These are phyloP conservation scores for Panthera tigris DNA, from an alignment of 2,113 vertebrate genomes.

Conservation along the genomic window DNA sequence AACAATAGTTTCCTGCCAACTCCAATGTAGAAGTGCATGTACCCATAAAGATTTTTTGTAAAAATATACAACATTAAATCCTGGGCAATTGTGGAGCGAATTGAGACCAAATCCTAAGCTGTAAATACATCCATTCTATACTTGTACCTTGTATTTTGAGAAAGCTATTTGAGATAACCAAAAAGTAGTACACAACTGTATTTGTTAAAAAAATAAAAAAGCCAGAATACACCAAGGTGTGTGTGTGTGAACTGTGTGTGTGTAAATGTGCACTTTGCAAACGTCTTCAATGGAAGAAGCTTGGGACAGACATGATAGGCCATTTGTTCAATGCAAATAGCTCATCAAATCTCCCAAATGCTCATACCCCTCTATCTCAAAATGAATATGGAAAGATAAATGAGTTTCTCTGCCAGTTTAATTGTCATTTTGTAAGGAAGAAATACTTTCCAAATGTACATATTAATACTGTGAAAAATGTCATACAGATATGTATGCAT, in stretches of 20 bases:
- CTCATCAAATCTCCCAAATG: neutral
- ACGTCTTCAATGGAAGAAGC: neutral
- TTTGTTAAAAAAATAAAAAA: neutral
- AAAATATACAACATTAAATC: neutral
- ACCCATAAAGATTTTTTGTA: neutral
- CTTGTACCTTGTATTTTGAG: neutral
- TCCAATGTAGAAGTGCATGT: neutral
- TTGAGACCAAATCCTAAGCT: neutral
- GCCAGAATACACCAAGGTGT: neutral
- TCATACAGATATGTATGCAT: neutral
- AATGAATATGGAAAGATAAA: neutral
- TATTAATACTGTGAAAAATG: neutral
- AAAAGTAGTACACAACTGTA: neutral
- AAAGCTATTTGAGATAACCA: neutral
- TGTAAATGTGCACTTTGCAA: neutral
- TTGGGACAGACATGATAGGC: neutral
- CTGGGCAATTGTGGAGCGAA: neutral
- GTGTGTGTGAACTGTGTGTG: neutral
- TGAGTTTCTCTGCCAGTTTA: neutral
- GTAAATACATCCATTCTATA: neutral
- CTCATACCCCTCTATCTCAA: neutral
- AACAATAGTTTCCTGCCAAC: neutral
- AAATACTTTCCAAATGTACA: neutral
- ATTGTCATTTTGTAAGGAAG: neutral
- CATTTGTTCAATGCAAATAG: neutral